A percentile compares a stretch with the other conserved stretches of the same genome.
Evolutionary conservation across 2,888 invertebrate genomes (phyloP).

Genomic region (Diarsia brunnea): DNA sequence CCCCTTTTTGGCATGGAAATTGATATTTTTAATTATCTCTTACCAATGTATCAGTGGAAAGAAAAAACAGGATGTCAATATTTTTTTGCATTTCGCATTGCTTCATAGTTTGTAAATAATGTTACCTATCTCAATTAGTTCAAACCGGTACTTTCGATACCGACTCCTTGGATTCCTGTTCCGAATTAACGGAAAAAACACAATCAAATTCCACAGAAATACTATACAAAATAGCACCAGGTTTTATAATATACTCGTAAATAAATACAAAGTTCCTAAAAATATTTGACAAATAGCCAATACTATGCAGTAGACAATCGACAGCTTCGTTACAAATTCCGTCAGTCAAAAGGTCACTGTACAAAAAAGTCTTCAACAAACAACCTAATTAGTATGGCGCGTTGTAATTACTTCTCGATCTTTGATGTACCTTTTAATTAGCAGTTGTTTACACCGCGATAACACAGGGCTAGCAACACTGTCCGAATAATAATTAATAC

Average conservation of each 20-base stretch:
- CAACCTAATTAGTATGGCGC: constrained; percentile 52
- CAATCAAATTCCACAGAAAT: constrained; percentile 29
- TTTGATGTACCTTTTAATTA: constrained; percentile 74
- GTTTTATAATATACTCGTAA: background rate
- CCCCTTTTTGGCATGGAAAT: background rate
- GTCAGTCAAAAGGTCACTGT: constrained; percentile 41
- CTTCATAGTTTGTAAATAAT: background rate
- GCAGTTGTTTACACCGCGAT: constrained; percentile 76
- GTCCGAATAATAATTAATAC: constrained; percentile 77
- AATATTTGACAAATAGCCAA: constrained; percentile 47
- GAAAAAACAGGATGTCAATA: background rate
- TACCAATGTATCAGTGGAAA: background rate
- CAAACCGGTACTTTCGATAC: background rate
- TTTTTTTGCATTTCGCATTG: background rate
- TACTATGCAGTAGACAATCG: constrained; percentile 34
- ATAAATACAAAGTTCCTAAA: constrained; percentile 30
- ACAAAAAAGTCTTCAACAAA: constrained; percentile 48
- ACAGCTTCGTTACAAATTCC: constrained; percentile 32
- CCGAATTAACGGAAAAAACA: constrained; percentile 25
- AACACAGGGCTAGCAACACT: constrained; percentile 75
- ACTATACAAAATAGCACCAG: constrained; percentile 3
- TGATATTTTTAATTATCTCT: background rate
- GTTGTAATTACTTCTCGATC: constrained; percentile 61
- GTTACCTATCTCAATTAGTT: background rate
- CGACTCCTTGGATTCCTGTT: constrained; percentile 18